Conservation (phyloP, 2,797 vertebrate genomes). For the Cyprinella venusta region DNA sequence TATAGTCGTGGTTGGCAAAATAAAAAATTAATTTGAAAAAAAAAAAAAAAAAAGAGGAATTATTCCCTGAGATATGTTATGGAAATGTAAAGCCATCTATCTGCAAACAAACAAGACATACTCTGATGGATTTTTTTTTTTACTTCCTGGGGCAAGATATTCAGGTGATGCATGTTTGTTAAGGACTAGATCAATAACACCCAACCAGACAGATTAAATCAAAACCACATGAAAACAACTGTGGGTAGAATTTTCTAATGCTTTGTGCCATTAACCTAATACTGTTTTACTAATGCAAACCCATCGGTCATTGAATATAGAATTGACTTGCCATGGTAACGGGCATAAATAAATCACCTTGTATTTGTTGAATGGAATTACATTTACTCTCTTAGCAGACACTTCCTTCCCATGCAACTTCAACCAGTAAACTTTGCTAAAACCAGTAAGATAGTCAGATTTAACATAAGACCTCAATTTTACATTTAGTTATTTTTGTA, state of each 20-base stretch:
- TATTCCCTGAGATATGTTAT: neutral
- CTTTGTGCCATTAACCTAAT: neutral
- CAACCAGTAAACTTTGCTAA: neutral
- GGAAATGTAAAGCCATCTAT: neutral
- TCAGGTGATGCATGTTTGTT: slow-evolving; percentile 3
- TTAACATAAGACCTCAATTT: neutral
- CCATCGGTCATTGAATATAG: neutral
- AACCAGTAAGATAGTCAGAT: neutral
- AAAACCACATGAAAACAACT: neutral
- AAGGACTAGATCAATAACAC: neutral
- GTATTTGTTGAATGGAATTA: neutral
- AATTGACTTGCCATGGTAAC: neutral
- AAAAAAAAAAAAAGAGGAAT: neutral
- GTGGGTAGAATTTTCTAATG: neutral
- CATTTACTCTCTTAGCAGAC: neutral
- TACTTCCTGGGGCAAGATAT: neutral
- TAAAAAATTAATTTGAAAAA: neutral
- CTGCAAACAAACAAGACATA: neutral
- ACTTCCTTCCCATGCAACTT: neutral
- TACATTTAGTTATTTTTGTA: neutral
- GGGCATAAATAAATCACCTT: neutral
- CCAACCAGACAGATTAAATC: neutral
- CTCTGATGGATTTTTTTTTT: neutral
- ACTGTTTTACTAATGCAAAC: neutral
- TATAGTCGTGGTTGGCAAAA: neutral